Conservation (phyloP, 2,888 invertebrate genomes). For the Caenorhabditis wallacei region DNA sequence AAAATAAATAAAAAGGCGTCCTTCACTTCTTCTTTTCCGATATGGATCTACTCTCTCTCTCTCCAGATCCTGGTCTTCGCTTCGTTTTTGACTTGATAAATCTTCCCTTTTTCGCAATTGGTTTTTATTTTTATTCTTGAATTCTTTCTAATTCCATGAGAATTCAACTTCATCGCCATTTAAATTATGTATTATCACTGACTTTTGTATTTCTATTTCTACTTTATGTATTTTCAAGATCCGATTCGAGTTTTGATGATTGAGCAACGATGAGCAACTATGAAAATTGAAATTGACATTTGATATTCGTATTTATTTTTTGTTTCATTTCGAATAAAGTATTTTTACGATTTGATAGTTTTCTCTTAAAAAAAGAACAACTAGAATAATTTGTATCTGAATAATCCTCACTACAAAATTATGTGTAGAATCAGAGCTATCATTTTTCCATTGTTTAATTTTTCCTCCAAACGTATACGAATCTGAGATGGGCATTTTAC, state of each 20-base stretch:
- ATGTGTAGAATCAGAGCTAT: no score
- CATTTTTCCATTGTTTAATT: no score
- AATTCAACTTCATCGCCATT: slow-evolving; percentile 32
- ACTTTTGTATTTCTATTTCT: slow-evolving; percentile 12
- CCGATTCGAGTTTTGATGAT: slow-evolving; percentile 5
- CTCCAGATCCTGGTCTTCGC: slow-evolving; percentile 12
- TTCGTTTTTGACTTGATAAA: not conserved
- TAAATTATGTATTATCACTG: slow-evolving; percentile 27
- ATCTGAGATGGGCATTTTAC: no score
- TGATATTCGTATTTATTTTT: no score
- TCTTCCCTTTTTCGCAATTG: not conserved
- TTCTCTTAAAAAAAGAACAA: no score
- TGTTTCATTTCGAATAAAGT: no score
- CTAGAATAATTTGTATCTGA: no score
- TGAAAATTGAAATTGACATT: no score
- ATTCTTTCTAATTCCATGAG: slow-evolving; percentile 11
- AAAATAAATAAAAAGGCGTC: slow-evolving; percentile 11
- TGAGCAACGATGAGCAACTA: not conserved
- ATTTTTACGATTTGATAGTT: no score
- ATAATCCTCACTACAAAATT: no score
- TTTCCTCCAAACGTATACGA: no score
- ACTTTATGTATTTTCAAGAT: slow-evolving; percentile 19
- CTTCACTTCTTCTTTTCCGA: slow-evolving; percentile 11
- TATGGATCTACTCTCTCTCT: slow-evolving; percentile 19
- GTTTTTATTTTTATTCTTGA: slow-evolving; percentile 1